Evolutionary conservation across 2,113 vertebrate species (phyloP).

Genomic region (human): DNA sequence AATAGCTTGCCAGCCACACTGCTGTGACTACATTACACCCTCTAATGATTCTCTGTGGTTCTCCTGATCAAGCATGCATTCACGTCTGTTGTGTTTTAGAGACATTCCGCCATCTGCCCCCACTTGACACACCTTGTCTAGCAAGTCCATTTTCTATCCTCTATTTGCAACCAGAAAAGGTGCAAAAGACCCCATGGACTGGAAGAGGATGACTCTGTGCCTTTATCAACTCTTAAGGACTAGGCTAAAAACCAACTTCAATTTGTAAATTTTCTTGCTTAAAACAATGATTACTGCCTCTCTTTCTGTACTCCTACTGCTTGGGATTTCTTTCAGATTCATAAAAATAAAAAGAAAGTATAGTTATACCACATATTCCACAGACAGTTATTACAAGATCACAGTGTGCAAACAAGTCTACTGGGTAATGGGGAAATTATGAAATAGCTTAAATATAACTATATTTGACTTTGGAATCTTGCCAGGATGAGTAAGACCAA

Average conservation of each 20-base stretch:
- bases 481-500: neutral
- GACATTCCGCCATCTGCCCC: neutral
- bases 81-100: neutral
- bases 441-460: neutral
- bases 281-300: neutral
- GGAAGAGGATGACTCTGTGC: neutral
- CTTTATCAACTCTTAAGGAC: neutral
- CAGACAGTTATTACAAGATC: neutral
- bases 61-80: neutral
- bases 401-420: neutral
- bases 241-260: neutral
- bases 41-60: neutral
- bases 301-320: neutral
- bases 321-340: neutral
- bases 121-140: neutral
- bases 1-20: neutral
- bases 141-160: neutral
- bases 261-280: neutral
- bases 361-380: neutral
- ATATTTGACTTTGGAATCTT: neutral
- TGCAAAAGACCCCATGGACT: neutral
- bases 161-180: neutral
- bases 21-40: neutral
- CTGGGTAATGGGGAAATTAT: neutral
- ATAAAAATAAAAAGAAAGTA: slow-evolving; percentile 3